phyloP scores from a whole-genome alignment of 2,888 invertebrate species.

The Harpalus rubripes region DNA sequence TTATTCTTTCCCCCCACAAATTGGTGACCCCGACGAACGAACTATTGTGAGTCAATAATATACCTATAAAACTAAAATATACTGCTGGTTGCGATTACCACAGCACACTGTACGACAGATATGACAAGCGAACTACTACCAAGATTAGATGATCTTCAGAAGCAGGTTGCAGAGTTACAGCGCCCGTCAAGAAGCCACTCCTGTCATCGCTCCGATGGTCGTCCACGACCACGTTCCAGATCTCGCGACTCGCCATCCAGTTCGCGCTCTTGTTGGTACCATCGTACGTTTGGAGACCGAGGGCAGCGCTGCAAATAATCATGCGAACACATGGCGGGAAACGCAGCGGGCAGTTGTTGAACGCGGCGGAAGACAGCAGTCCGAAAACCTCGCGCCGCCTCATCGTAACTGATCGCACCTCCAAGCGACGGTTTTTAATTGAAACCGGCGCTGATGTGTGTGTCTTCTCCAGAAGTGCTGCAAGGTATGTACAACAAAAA shows the following conservation, averaged over 20 bases:
- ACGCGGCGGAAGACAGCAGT: not conserved
- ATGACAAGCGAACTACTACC: not conserved
- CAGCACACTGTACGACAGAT: not conserved
- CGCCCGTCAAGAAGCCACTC: not conserved
- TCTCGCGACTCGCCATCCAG: not conserved
- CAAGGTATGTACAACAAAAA: no score
- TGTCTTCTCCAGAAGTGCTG: no score
- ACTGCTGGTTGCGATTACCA: not conserved
- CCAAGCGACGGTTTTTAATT: not conserved
- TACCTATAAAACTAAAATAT: no score
- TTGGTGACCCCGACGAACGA: no score
- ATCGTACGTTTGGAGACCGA: not conserved
- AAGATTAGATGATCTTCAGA: not conserved
- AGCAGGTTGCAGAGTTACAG: not conserved
- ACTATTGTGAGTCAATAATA: no score
- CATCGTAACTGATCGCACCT: not conserved
- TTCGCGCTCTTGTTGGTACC: not conserved
- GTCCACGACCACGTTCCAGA: not conserved
- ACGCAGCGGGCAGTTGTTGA: not conserved
- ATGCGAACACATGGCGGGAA: not conserved
- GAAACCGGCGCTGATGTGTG: not conserved
- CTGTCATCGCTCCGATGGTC: not conserved
- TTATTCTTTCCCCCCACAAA: no score
- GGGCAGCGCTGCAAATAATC: slow-evolving; percentile 31
- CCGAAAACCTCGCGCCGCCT: not conserved